Conservation (phyloP, 2,797 vertebrate species). For the Xerus rutilus region DNA sequence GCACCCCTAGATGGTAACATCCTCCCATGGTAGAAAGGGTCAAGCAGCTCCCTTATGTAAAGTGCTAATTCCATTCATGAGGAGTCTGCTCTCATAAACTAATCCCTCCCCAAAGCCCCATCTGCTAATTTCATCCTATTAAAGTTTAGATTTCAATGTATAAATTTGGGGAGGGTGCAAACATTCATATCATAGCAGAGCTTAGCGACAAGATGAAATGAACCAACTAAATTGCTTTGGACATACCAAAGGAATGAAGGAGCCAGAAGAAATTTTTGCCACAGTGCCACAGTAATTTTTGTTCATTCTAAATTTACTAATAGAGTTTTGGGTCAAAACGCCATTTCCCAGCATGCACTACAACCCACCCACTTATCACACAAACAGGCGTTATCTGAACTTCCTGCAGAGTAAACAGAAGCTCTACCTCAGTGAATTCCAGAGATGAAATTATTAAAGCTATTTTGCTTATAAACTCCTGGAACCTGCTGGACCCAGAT, state of each 20-base stretch:
- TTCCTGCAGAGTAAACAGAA: constrained; percentile 72
- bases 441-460: constrained; percentile 68
- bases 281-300: constrained; percentile 6
- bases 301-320: constrained; percentile 66
- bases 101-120: neutral
- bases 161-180: neutral
- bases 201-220: neutral
- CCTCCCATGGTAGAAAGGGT: neutral
- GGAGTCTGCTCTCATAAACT: neutral
- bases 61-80: neutral
- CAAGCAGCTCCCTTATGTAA: neutral
- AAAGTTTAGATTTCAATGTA: neutral
- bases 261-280: neutral
- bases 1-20: no score
- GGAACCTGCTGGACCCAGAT: constrained; percentile 49
- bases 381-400: constrained; percentile 48
- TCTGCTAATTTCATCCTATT: neutral
- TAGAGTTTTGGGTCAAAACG: constrained; percentile 66
- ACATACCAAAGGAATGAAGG: neutral
- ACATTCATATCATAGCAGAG: neutral
- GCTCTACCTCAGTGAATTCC: constrained; percentile 39
- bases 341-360: constrained; percentile 28
- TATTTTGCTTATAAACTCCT: constrained; percentile 58
- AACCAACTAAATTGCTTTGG: neutral
- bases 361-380: constrained; percentile 63